Base-by-base conservation (phyloP, 2,888 invertebrate species). In the Operophtera brumata region DNA sequence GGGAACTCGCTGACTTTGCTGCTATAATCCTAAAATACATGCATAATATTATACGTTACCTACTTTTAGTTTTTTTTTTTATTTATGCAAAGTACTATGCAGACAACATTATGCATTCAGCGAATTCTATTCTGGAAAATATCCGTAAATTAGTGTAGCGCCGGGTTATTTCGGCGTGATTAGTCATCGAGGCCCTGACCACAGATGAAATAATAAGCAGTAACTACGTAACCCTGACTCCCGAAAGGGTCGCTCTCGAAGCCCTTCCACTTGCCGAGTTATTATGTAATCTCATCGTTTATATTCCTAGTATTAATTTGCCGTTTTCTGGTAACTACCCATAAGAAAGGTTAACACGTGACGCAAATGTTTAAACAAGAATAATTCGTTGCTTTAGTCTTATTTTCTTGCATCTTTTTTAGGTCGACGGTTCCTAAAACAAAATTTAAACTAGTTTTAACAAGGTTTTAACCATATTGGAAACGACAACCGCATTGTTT, bases 291-390 rank as follows among this genome's bases (percentile, higher is more conserved):
- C 46, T 54, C 35, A 49, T 20, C 4, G 4, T 20, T 20, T 9
- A 52, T 45, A 40, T 50, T 54, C 14, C 14, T 14, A 39, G 28
- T 49, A 57, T 55, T 53, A 50, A 61, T 53, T 51, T 54, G 47
- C 13, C 10, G 26, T 10, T 32, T 26, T 32, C 32, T n/a, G 11
- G 13, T 32, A 52, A 50, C 12, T 48, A 39, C 26, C 36, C 34
- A 14, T 26, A 11, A 11, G 28, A 48, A 40, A 28, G 32, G 39
- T 35, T 28, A 14, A 34, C 8, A 42, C 41, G 32, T 7, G n/a
- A n/a, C n/a, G n/a, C n/a, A n/a, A 20, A 20, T 20, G 20, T 20
- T 20, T 20, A 3, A 20, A 20, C 2, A 20, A 4, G 20, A 20
- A 20, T 20, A 20, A 20, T 20, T 2, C 20, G 20, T 2, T 3